A percentile compares a stretch with the other conserved stretches of the same genome.
Evolutionary conservation across 2,797 vertebrate species (phyloP).

Genomic region (Spinibarbus caldwelli): DNA sequence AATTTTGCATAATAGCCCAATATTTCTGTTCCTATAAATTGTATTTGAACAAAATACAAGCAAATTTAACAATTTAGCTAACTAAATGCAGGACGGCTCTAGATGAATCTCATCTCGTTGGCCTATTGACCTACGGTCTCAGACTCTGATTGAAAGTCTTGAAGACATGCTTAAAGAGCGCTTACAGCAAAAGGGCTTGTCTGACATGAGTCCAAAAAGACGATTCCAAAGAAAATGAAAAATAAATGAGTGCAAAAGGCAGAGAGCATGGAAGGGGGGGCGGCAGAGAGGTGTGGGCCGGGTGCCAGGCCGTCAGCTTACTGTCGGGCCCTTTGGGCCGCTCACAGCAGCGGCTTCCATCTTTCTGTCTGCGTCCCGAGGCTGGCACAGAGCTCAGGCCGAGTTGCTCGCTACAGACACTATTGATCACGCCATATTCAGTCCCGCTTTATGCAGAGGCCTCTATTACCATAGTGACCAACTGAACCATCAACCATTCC

Average conservation of each 20-base stretch:
- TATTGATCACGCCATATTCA: slow-evolving; percentile 73
- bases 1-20: not conserved
- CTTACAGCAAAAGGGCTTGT: slow-evolving; percentile 58
- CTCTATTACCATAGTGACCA: slow-evolving; percentile 85
- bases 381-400: slow-evolving; percentile 74
- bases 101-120: slow-evolving; percentile 27
- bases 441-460: slow-evolving; percentile 63
- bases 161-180: slow-evolving; percentile 11
- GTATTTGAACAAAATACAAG: not conserved
- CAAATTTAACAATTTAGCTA: not conserved
- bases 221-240: slow-evolving; percentile 62
- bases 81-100: not conserved
- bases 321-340: slow-evolving; percentile 72
- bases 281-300: slow-evolving; percentile 65
- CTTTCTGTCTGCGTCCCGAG: slow-evolving; percentile 75
- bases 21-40: not conserved
- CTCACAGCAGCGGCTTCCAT: slow-evolving; percentile 76
- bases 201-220: slow-evolving; percentile 64
- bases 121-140: slow-evolving; percentile 33
- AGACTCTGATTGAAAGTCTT: slow-evolving; percentile 11
- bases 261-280: slow-evolving; percentile 46
- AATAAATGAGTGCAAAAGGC: slow-evolving; percentile 63
- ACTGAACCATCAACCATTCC: slow-evolving; percentile 81
- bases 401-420: slow-evolving; percentile 72
- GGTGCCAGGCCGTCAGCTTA: slow-evolving; percentile 78